These are phyloP conservation scores for Cephus pulcher DNA, from an alignment of 2,888 invertebrate species.

Conservation along the genomic window DNA sequence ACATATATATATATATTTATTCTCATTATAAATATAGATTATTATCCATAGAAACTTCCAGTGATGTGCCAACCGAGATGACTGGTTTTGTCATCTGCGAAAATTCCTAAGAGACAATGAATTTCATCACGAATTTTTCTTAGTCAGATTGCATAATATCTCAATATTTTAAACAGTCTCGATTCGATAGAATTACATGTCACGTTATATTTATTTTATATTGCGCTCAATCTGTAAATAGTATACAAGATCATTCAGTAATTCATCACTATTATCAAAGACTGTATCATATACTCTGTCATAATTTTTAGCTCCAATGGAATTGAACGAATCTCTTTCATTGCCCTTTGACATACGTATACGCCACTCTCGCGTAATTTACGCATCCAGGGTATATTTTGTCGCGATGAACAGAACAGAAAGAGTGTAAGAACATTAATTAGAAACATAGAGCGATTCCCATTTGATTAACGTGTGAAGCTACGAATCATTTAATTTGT, in stretches of 20 bases:
- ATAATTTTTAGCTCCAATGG: background rate
- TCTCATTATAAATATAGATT: background rate
- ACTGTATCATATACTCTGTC: background rate
- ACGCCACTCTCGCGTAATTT: background rate
- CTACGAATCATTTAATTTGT: background rate
- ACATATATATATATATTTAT: conserved; percentile 2
- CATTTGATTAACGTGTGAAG: background rate
- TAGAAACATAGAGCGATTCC: background rate
- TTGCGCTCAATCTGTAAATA: background rate
- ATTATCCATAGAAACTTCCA: conserved; percentile 16
- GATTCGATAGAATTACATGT: background rate
- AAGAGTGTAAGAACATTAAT: background rate
- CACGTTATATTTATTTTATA: conserved; percentile 1
- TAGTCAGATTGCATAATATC: background rate
- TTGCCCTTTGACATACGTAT: background rate
- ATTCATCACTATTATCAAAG: background rate
- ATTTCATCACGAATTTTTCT: background rate
- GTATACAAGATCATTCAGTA: background rate
- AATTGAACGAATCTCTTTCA: background rate
- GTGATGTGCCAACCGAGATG: conserved; percentile 16
- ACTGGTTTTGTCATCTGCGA: background rate
- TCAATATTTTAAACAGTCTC: background rate
- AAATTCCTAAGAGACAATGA: background rate
- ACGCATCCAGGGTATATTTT: background rate
- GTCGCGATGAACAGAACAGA: background rate